Conservation (phyloP, 2,888 invertebrate species). For the Lymantria monacha region DNA sequence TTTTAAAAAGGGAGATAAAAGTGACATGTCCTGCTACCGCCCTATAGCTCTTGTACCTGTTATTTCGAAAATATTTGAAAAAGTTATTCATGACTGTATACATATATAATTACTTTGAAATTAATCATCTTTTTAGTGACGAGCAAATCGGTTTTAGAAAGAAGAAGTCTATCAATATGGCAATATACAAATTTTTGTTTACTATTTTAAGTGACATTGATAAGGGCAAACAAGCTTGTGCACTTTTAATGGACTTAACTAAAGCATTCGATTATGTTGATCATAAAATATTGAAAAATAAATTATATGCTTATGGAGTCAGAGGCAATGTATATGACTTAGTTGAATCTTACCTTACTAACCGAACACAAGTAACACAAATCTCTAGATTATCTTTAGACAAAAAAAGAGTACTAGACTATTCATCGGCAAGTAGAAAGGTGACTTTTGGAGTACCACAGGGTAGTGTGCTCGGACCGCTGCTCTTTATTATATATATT, state of each 20-base stretch:
- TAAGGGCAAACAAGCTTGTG: not conserved
- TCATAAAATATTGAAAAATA: not conserved
- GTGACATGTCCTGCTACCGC: not conserved
- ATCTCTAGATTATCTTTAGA: not conserved
- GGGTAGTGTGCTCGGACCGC: slow-evolving; percentile 5
- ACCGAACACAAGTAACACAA: not conserved
- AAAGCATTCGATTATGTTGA: slow-evolving; percentile 2
- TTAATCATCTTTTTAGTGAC: not conserved
- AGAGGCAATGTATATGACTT: not conserved
- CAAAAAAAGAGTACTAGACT: not conserved
- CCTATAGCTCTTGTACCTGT: not conserved
- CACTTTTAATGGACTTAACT: slow-evolving; percentile 1
- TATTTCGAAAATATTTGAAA: slow-evolving; percentile 1
- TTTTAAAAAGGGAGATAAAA: not conserved
- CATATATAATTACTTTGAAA: not conserved
- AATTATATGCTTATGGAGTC: not conserved
- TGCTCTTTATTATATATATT: slow-evolving; percentile 6
- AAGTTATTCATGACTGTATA: not conserved
- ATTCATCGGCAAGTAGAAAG: not conserved
- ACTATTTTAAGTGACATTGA: not conserved
- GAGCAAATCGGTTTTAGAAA: not conserved
- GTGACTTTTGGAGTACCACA: slow-evolving; percentile 3
- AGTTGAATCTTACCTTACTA: not conserved
- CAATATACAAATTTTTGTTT: not conserved
- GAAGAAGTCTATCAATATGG: not conserved